Evolutionary conservation across 2,888 invertebrate genomes (phyloP).

Genomic region (Pyrrhosoma nymphula): DNA sequence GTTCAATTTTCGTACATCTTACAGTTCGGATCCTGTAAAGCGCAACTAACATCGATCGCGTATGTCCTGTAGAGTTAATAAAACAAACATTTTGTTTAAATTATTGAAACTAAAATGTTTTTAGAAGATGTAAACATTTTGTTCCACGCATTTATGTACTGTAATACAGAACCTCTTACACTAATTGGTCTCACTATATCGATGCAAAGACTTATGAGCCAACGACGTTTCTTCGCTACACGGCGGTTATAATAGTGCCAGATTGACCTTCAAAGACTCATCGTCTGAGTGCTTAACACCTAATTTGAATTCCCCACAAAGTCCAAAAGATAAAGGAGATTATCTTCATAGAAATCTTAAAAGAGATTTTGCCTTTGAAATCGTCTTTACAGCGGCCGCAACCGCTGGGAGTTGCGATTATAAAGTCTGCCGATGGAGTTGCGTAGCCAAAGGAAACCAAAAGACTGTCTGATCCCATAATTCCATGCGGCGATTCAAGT

Average conservation of each 20-base stretch:
- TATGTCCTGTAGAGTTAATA: too few relatives aligned
- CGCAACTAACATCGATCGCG: too few relatives aligned
- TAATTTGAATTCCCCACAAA: background rate
- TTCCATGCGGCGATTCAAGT: conserved; percentile 13
- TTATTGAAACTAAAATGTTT: too few relatives aligned
- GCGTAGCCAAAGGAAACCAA: background rate
- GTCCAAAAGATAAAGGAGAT: conserved; percentile 1
- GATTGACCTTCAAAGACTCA: background rate
- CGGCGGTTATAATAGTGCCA: background rate
- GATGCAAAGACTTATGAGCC: background rate
- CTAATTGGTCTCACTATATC: too few relatives aligned
- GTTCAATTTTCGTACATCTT: too few relatives aligned
- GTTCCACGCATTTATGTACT: too few relatives aligned
- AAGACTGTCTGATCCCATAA: conserved; percentile 42
- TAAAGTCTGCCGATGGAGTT: background rate
- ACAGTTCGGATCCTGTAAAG: too few relatives aligned
- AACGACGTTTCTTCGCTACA: background rate
- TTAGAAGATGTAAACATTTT: too few relatives aligned
- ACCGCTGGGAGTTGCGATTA: background rate
- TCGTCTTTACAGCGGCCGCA: background rate
- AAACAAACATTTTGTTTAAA: too few relatives aligned
- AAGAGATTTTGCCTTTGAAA: background rate
- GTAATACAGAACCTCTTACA: too few relatives aligned
- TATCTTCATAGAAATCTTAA: background rate
- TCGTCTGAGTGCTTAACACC: background rate